Conservation (phyloP, 2,797 vertebrate species). For the Lemur catta region DNA sequence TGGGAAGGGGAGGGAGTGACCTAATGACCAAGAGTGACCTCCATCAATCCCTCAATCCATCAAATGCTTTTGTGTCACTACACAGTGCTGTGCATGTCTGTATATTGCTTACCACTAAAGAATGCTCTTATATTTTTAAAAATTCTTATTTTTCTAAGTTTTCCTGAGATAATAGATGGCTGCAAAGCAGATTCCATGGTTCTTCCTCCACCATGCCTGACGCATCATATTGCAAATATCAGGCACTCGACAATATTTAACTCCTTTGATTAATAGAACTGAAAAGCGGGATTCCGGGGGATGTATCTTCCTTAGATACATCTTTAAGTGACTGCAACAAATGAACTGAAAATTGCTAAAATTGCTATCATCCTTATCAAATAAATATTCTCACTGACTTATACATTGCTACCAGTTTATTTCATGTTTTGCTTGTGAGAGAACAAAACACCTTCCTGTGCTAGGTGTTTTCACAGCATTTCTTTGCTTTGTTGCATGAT, state of each 20-base stretch:
- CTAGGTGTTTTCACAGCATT: not conserved
- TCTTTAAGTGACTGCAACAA: not conserved
- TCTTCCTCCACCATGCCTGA: not conserved
- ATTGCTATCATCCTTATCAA: not conserved
- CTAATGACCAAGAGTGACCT: not conserved
- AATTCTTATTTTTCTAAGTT: not conserved
- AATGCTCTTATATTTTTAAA: not conserved
- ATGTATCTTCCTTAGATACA: not conserved
- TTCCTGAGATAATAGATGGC: not conserved
- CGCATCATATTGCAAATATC: not conserved
- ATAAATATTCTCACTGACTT: not conserved
- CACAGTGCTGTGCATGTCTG: not conserved
- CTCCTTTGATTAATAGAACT: not conserved
- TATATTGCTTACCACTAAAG: not conserved
- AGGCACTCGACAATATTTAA: not conserved
- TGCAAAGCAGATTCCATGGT: not conserved
- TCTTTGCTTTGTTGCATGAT: not conserved
- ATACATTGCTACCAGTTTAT: not conserved
- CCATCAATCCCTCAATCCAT: not conserved
- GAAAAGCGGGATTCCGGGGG: not conserved
- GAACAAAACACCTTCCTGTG: not conserved
- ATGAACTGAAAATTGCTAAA: not conserved
- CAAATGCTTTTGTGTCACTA: not conserved
- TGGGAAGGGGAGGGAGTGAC: not conserved
- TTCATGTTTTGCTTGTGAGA: not conserved